Base-by-base conservation (phyloP, 30 jellyfish, hydroid and myxozoan genomes). In the Mastigias papua region DNA sequence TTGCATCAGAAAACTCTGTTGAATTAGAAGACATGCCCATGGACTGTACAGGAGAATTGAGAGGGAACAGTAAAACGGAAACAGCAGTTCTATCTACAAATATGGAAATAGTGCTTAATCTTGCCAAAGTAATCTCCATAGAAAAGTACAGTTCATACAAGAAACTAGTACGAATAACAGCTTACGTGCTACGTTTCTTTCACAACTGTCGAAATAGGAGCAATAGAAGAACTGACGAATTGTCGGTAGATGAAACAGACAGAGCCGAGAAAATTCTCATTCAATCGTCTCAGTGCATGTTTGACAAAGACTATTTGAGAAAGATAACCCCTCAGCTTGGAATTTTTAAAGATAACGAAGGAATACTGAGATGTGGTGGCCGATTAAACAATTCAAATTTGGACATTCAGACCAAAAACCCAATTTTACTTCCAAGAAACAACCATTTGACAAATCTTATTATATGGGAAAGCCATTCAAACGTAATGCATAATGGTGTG, bases 331-430 rank as follows among this genome's bases (percentile, higher is more conserved):
- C 48, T 0, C 78, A 78, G 22, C 79, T 75, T 32, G 74, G 50
- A 2, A n/a, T 54, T 48, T 48, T 75, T 69, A 54, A 48, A 42
- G 86, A 75, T 15, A 29, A 75, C 34, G 86, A 75, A 22, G 75
- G 73, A 2, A 48, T 75, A 15, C 26, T 75, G 62, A 30, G 68
- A 34, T 78, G 80, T 34, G 26, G 54, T 7, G 89, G 89, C 26
- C 66, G 89, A 6, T 62, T 78, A 69, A 35, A 78, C n/a, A 35
- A 78, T n/a, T 60, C 89, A 28, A 63, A 7, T 60, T 68, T 78
- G 32, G 74, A 75, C 35, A 62, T 75, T 23, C 75, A 54, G 30
- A 69, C 73, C 74, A 75, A 26, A 37, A 72, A 19, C 35, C 83
- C 83, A n/a, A 42, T 72, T 11, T n/a, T n/a, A n/a, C n/a, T n/a